These are phyloP conservation scores for Somateria mollissima DNA, from an alignment of 2,797 vertebrate genomes.

Conservation along the genomic window DNA sequence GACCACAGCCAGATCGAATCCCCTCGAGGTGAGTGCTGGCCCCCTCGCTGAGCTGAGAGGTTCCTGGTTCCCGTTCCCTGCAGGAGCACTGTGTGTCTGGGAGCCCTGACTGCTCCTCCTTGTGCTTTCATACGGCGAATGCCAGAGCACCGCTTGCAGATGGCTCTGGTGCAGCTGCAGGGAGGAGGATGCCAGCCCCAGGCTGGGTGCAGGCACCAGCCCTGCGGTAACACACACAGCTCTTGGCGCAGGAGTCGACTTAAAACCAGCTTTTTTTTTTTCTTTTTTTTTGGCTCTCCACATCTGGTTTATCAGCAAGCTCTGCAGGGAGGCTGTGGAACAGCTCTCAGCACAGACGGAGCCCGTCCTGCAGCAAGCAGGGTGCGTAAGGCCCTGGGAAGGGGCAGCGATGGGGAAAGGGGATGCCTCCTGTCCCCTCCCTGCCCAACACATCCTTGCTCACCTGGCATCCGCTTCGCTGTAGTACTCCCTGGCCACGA, in stretches of 20 bases:
- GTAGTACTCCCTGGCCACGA: constrained; percentile 97
- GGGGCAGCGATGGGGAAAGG: background rate
- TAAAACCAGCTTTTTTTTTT: background rate
- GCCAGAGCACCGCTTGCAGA: background rate
- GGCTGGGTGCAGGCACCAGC: background rate
- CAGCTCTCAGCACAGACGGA: background rate
- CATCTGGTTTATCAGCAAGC: background rate
- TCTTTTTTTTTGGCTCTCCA: background rate
- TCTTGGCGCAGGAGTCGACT: background rate
- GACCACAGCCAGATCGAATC: background rate
- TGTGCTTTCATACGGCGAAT: background rate
- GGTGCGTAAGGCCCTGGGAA: background rate
- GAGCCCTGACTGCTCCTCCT: constrained; percentile 6
- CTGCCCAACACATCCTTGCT: background rate
- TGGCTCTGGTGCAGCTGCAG: background rate
- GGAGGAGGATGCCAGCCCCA: background rate
- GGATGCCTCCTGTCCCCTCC: background rate
- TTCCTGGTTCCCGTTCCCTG: background rate
- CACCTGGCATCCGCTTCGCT: constrained; percentile 97
- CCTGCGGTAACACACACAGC: background rate
- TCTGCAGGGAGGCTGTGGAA: background rate
- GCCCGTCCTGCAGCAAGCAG: background rate
- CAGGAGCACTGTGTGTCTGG: background rate
- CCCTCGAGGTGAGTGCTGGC: background rate
- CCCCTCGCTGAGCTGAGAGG: background rate